These are phyloP conservation scores for Mycetomoellerius zeteki DNA, from an alignment of 1,140 invertebrate genomes.

Conservation along the genomic window DNA sequence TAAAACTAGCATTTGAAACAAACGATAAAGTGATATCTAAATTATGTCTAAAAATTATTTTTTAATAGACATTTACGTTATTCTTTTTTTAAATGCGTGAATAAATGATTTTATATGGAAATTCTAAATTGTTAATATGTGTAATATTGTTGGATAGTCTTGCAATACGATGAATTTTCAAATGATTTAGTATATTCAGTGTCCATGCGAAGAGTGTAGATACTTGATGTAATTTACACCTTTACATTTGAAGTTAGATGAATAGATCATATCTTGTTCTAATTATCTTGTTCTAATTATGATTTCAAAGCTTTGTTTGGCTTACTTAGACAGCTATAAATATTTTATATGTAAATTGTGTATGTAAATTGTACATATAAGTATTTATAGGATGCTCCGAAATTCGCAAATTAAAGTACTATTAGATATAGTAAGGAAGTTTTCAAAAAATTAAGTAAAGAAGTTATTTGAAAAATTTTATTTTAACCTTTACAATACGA, in stretches of 20 bases:
- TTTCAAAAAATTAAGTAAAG: no score
- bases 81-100: background rate
- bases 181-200: conserved; percentile 6
- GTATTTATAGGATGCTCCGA: no score
- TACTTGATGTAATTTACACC: background rate
- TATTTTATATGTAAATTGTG: background rate
- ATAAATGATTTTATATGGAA: background rate
- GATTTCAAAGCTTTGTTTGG: background rate
- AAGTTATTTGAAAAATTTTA: no score
- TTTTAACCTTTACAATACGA: no score
- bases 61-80: background rate
- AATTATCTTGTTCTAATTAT: background rate
- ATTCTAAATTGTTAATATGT: background rate
- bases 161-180: background rate
- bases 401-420: no score
- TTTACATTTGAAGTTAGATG: background rate
- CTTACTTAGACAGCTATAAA: background rate
- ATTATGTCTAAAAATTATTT: background rate
- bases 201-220: background rate
- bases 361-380: background rate
- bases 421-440: no score
- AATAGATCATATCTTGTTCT: background rate
- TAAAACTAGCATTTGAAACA: background rate
- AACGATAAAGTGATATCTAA: background rate
- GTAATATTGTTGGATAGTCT: conserved; percentile 11